These are phyloP conservation scores for Agriopis leucophaearia DNA, from an alignment of 2,888 invertebrate species.

Conservation along the genomic window DNA sequence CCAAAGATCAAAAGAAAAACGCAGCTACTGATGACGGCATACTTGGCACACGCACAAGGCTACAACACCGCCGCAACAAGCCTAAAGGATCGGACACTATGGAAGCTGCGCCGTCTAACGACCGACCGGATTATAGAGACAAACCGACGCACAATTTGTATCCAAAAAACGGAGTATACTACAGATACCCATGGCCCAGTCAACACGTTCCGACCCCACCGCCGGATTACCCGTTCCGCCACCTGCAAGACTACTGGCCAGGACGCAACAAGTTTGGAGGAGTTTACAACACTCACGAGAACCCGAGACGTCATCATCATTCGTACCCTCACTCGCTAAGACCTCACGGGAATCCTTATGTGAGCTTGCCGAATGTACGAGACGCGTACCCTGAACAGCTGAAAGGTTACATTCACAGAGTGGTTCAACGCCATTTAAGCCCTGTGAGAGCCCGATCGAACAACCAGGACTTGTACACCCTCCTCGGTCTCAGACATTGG, in stretches of 20 bases:
- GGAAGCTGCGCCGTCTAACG: constrained; percentile 48
- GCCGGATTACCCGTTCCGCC: constrained; percentile 77
- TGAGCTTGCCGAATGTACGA: constrained; percentile 59
- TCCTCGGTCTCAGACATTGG: constrained; percentile 81
- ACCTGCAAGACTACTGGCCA: constrained; percentile 82
- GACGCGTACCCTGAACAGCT: constrained; percentile 65
- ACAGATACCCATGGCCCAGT: constrained; percentile 77
- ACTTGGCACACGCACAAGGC: constrained; percentile 79
- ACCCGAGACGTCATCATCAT: constrained; percentile 80
- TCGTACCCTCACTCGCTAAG: constrained; percentile 75
- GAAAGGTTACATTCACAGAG: constrained; percentile 67
- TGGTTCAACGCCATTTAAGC: constrained; percentile 63
- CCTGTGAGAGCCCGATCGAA: constrained; percentile 65
- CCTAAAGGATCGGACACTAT: constrained; percentile 63
- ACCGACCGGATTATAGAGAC: constrained; percentile 45
- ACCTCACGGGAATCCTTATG: constrained; percentile 66
- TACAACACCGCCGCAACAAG: constrained; percentile 77
- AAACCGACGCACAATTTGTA: constrained; percentile 51
- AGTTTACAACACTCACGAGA: constrained; percentile 75
- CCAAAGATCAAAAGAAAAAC: constrained; percentile 73
- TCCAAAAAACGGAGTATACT: constrained; percentile 66
- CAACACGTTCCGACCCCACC: constrained; percentile 75
- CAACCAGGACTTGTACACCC: constrained; percentile 78
- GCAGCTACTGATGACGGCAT: constrained; percentile 70
- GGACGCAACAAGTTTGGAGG: constrained; percentile 73